A percentile compares a stretch with the other conserved stretches of the same genome.
phyloP scores from a whole-genome alignment of 2,888 invertebrate species.

The Cyrtodaria siliqua region DNA sequence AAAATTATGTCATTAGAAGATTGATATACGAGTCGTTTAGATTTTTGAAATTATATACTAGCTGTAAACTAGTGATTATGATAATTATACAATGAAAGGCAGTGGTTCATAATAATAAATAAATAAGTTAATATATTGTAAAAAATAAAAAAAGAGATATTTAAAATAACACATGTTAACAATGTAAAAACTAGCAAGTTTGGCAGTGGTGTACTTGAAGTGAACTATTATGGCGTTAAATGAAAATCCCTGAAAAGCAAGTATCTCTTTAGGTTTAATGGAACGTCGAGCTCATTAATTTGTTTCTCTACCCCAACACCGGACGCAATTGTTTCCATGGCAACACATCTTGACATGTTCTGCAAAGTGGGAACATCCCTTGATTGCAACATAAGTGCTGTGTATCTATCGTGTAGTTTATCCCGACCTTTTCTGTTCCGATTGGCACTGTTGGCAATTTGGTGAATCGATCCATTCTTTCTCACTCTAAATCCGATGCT shows the following conservation, averaged over 20 bases:
- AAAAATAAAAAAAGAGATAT: too few relatives aligned
- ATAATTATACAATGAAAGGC: too few relatives aligned
- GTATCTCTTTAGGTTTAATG: conserved; percentile 54
- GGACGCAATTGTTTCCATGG: conserved; percentile 41
- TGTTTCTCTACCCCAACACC: conserved; percentile 16
- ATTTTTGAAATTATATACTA: too few relatives aligned
- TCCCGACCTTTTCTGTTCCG: conserved; percentile 36
- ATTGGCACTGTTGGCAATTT: not conserved
- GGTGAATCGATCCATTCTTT: not conserved
- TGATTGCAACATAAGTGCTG: conserved; percentile 28
- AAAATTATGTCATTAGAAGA: too few relatives aligned
- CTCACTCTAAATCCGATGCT: conserved; percentile 62
- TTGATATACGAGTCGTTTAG: too few relatives aligned
- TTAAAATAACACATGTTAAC: too few relatives aligned
- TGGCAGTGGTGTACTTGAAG: too few relatives aligned
- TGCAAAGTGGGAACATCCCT: conserved; percentile 54
- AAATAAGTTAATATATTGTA: too few relatives aligned
- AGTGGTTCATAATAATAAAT: too few relatives aligned
- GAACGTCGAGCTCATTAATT: conserved; percentile 54
- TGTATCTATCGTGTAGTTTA: conserved; percentile 55
- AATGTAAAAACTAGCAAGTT: too few relatives aligned
- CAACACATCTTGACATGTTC: conserved; percentile 55
- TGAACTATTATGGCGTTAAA: not conserved
- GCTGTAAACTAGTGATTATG: too few relatives aligned
- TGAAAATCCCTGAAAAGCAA: conserved; percentile 51